phyloP scores from a whole-genome alignment of 2,888 invertebrate genomes.

The Diadromus collaris region DNA sequence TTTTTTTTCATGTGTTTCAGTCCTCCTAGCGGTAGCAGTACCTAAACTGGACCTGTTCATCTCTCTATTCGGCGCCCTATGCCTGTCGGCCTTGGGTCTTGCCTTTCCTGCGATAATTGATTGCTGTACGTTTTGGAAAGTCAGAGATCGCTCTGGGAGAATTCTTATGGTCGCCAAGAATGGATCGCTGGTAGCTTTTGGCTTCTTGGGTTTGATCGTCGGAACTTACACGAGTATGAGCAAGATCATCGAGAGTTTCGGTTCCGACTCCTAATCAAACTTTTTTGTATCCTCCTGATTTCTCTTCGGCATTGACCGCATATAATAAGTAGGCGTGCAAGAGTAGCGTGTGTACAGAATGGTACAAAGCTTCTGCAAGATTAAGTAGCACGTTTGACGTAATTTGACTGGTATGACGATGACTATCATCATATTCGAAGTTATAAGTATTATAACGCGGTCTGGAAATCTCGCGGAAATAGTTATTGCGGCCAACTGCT shows the following conservation, averaged over 20 bases:
- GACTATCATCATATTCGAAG: neutral
- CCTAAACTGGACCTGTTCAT: constrained; percentile 88
- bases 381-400: neutral
- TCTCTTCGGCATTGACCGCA: neutral
- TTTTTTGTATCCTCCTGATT: neutral
- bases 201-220: constrained; percentile 85
- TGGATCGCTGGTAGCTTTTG: constrained; percentile 84
- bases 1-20: constrained; percentile 80
- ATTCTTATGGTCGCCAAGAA: constrained; percentile 84
- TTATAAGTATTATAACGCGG: neutral
- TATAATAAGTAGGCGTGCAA: neutral
- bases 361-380: neutral
- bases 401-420: neutral
- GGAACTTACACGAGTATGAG: constrained; percentile 87
- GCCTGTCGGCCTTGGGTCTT: constrained; percentile 92
- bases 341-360: neutral
- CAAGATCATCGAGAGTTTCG: constrained; percentile 84
- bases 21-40: constrained; percentile 91
- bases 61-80: constrained; percentile 93
- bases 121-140: constrained; percentile 90
- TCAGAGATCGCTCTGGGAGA: constrained; percentile 82
- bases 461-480: neutral
- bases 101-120: constrained; percentile 96
- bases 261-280: constrained; percentile 66
- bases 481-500: neutral